Evolutionary conservation across 2,888 invertebrate species (phyloP), one percentile per base, ranked within the genome.

Genomic region (Linyphia triangularis): DNA sequence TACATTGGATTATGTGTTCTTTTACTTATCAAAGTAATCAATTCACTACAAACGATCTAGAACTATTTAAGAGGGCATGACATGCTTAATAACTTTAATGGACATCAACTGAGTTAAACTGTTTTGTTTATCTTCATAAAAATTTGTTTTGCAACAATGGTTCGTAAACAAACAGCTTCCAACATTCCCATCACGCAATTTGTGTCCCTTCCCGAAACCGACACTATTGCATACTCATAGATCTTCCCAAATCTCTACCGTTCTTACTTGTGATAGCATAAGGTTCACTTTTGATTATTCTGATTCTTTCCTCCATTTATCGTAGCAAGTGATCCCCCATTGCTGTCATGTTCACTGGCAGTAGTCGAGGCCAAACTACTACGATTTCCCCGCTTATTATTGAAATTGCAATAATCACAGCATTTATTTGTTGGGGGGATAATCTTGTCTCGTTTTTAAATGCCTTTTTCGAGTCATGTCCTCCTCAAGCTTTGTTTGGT

Each of bases 391-490:
- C 70, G 78, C 84, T 89, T 84, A 84, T 89, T 89, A 89, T 89
- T 84, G 89, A 84, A 89, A 89, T 89, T 89, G 84, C 89, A 89
- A 89, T 89, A 89, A 89, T 89, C 89, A 89, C 72, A 40, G 79
- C 84, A 40, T 89, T 78, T 89, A 89, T 89, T 88, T 89, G 88
- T 88, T 82, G 72, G 63, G 69, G 88, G 77, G 77, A 28, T 82
- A 65, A 83, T 73, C 73, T 65, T 73, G 77, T 82, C 70, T 82
- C 88, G 70, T 82, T 89, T 78, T 84, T 83, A 78, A 89, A 89
- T 79, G 84, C 84, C 77, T 84, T n/a, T 86, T 82, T 82, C 24
- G 82, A 88, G 82, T 77, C 82, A 40, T 82, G 88, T 88, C 88
- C 77, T 82, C 82, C 19, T 82, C 81, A 43, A 33, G 69, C 82